Base-by-base conservation (phyloP, 2,888 invertebrate genomes). In the Phasia obesa region DNA sequence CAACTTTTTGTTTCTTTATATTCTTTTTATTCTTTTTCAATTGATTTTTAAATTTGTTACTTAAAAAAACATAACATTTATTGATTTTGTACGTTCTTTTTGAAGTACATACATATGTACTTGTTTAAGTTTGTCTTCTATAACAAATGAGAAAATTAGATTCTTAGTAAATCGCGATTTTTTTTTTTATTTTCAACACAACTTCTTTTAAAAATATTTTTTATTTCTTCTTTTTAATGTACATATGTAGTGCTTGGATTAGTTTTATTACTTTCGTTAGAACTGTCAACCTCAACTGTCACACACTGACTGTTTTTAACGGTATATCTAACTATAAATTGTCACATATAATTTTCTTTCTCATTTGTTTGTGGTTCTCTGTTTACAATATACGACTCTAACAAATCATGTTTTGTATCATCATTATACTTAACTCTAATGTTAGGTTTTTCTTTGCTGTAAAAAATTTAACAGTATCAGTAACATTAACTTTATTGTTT, bases 251-350 rank as follows among this genome's bases (percentile, higher is more conserved):
- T n/a, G 4, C 2, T 51, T 51, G 0, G 1, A 23, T 7, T 17
- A 5, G 2, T 23, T 21, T 60, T 2, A 23, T 42, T 69, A 25
- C 49, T 38, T 62, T 80, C n/a, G 23, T 64, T 42, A 71, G 77
- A 78, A 84, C 88, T 87, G 86, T 86, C 86, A 86, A 87, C 87
- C 85, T 88, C 88, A 86, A 88, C 88, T 86, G 89, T 88, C 88
- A 86, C 87, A 86, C 86, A 87, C 83, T 55, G 87, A 89, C 90
- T 89, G 88, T n/a, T 47, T 44, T 55, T 65, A 74, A 74, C 42
- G 70, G 60, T 51, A 42, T 69, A 44, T 51, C 19, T 88, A 86
- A 85, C 86, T 86, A 86, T 88, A 84, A 85, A 55, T 85, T 79
- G 85, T 81, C 73, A 70, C 64, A 62, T 35, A 15, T 49, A 65